Evolutionary conservation across 2,888 invertebrate genomes (phyloP), one percentile per base, ranked within the genome.

Genomic region (Cantharis nigra): DNA sequence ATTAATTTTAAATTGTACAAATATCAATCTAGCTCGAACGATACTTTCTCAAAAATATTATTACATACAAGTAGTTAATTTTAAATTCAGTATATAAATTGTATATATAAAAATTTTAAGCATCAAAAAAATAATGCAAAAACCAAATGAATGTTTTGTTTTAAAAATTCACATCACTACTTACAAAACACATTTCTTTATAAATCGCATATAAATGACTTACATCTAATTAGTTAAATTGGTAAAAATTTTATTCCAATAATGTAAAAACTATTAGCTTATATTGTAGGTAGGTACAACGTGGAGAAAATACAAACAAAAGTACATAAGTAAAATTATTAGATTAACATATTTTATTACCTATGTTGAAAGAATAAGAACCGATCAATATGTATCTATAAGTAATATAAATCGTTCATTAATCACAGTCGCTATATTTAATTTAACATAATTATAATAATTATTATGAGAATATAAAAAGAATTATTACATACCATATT

Each of bases 371-470:
- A 49, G 49, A 49, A 49, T 49, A 49, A 49, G n/a, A 49, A 49
- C 49, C 13, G 49, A 49, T 49, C n/a, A 49, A 49, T 49, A 49
- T 49, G 49, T 49, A 49, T 49, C 49, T 49, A 49, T 13, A 49
- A 49, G 49, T 49, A 49, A 49, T 73, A 77, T 72, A 77, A 76
- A 75, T 72, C 74, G 74, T 76, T 76, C 71, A 72, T 82, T 82
- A 83, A 85, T 85, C 85, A 85, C 85, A 85, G 83, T 84, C 82
- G 83, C 84, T 84, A 85, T 84, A 83, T 82, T 83, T 84, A 83
- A 80, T 49, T 49, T 81, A 82, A 79, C 81, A 81, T 83, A 83
- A 49, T 49, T 49, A 49, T 49, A 49, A 49, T 49, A 49, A 49
- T 84, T 84, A 49, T 84, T 84, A 84, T 82, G 84, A 85, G 83